These are phyloP conservation scores for Luehdorfia chinensis DNA, from an alignment of 1,140 invertebrate species.

Conservation along the genomic window DNA sequence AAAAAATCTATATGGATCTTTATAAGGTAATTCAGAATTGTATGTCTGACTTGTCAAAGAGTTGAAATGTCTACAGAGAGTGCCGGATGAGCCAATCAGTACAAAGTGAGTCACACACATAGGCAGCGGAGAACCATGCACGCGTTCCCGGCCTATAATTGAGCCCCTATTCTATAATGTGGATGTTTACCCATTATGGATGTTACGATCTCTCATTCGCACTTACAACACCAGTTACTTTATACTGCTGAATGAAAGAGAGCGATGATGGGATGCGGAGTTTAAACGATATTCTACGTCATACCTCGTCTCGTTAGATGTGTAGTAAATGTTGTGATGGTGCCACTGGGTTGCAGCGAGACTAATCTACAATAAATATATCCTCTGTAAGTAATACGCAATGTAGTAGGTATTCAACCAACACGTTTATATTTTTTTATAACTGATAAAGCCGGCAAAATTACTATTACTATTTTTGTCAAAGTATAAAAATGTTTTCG, in stretches of 20 bases:
- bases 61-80: conserved; percentile 50
- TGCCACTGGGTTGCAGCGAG: conserved; percentile 12
- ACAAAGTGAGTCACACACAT: conserved; percentile 49
- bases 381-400: conserved; percentile 6
- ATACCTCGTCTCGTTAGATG: conserved; percentile 34
- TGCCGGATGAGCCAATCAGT: conserved; percentile 67
- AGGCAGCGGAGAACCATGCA: conserved; percentile 19
- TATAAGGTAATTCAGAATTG: conserved; percentile 18
- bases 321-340: conserved; percentile 33
- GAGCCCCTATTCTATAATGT: conserved; percentile 42
- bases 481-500: too few relatives aligned
- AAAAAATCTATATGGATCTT: neutral
- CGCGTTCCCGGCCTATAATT: conserved; percentile 36
- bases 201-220: conserved; percentile 37
- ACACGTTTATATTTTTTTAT: neutral
- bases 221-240: conserved; percentile 26
- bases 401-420: neutral
- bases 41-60: conserved; percentile 32
- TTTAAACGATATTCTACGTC: conserved; percentile 27
- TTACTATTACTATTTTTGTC: neutral
- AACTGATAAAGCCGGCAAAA: neutral
- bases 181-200: conserved; percentile 34
- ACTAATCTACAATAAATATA: conserved; percentile 13
- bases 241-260: conserved; percentile 27
- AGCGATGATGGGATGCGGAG: conserved; percentile 33